A percentile compares a stretch with the other conserved stretches of the same genome.
These are phyloP conservation scores for Gymnoscelis rufifasciata DNA, from an alignment of 2,888 invertebrate genomes.

Conservation along the genomic window DNA sequence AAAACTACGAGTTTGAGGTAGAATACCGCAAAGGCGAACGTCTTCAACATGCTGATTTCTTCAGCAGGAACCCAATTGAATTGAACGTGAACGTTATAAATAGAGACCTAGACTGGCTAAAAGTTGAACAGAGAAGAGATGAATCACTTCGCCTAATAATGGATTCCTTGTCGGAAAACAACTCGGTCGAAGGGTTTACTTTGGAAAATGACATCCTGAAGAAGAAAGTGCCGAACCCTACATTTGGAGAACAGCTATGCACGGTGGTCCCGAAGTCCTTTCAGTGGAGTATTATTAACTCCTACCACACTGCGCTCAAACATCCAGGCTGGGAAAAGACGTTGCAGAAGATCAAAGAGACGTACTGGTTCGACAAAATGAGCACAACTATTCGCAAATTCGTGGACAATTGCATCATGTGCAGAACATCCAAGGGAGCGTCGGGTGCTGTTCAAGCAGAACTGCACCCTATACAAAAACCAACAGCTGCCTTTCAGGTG, in stretches of 20 bases:
- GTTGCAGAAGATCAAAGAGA: slow-evolving; percentile 24
- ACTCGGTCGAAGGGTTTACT: slow-evolving; percentile 4
- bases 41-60: slow-evolving; percentile 30
- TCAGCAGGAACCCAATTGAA: slow-evolving; percentile 28
- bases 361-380: slow-evolving; percentile 30
- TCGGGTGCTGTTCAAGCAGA: slow-evolving; percentile 32
- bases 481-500: slow-evolving; percentile 25
- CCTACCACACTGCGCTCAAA: slow-evolving; percentile 26
- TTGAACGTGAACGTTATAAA: slow-evolving; percentile 24
- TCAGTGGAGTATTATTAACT: slow-evolving; percentile 30
- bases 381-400: slow-evolving; percentile 19
- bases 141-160: background rate
- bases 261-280: slow-evolving; percentile 23
- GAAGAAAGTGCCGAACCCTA: slow-evolving; percentile 1
- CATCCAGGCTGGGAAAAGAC: slow-evolving; percentile 34
- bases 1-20: slow-evolving; percentile 32
- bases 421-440: slow-evolving; percentile 29
- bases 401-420: slow-evolving; percentile 9
- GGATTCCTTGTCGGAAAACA: background rate
- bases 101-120: slow-evolving; percentile 26
- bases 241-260: background rate
- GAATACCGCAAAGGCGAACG: slow-evolving; percentile 28
- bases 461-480: slow-evolving; percentile 29
- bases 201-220: slow-evolving; percentile 17
- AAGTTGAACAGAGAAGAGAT: slow-evolving; percentile 27